Evolutionary conservation across 2,113 vertebrate species (phyloP).

Genomic region (Corapipo altera): DNA sequence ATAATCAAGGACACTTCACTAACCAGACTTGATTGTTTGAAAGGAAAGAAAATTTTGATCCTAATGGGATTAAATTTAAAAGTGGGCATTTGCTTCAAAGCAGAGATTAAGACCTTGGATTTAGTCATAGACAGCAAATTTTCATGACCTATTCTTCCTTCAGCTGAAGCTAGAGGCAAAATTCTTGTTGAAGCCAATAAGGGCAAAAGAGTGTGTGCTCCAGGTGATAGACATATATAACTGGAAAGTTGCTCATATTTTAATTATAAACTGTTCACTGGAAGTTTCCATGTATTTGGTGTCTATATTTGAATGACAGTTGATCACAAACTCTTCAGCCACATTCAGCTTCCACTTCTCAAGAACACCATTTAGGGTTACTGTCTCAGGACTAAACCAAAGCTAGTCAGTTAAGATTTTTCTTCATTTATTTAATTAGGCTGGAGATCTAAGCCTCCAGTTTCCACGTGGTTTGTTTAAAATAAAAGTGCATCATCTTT

Average conservation of each 20-base stretch:
- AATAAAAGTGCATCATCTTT: neutral
- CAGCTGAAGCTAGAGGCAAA: neutral
- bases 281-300: neutral
- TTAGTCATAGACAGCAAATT: neutral
- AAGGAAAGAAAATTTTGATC: slow-evolving; percentile 29
- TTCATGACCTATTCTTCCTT: neutral
- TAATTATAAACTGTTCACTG: neutral
- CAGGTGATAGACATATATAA: neutral
- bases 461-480: neutral
- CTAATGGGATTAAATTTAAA: slow-evolving; percentile 34
- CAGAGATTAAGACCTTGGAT: neutral
- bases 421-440: neutral
- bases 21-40: slow-evolving; percentile 11
- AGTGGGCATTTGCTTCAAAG: neutral
- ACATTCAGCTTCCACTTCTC: neutral
- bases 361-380: neutral
- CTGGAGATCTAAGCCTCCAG: neutral
- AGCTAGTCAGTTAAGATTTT: neutral
- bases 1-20: neutral
- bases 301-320: neutral
- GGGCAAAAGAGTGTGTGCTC: neutral
- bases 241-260: neutral
- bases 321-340: neutral
- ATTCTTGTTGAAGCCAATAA: neutral
- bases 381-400: neutral